Conservation (phyloP, 2,113 vertebrate species). For the Agapornis roseicollis region DNA sequence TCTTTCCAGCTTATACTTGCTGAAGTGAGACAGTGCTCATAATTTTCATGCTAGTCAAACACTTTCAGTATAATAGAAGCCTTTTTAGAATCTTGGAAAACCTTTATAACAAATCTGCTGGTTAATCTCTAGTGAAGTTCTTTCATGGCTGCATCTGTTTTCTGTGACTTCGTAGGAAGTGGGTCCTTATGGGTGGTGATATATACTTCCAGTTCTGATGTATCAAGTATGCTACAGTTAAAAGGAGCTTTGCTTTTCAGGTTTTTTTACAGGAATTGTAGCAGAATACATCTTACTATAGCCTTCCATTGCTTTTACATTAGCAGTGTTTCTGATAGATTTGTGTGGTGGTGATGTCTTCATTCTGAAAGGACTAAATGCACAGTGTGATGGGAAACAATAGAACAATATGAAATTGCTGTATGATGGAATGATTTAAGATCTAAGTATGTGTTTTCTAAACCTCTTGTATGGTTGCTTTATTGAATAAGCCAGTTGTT, state of each 20-base stretch:
- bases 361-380: neutral
- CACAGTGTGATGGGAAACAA: neutral
- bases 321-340: neutral
- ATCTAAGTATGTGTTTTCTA: neutral
- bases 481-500: neutral
- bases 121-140: neutral
- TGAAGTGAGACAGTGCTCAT: neutral
- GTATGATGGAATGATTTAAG: neutral
- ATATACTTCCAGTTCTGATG: neutral
- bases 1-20: neutral
- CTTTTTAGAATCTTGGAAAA: neutral
- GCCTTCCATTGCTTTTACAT: neutral
- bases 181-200: neutral
- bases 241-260: neutral
- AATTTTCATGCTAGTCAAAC: neutral
- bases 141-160: neutral
- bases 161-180: rapidly evolving
- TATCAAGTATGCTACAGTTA: neutral
- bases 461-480: neutral
- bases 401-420: neutral
- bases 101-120: rapidly evolving
- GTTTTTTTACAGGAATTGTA: neutral
- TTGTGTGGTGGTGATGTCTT: neutral
- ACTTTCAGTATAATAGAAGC: neutral
- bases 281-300: neutral